Evolutionary conservation across 2,888 invertebrate species (phyloP).

Genomic region (Meganola albula): DNA sequence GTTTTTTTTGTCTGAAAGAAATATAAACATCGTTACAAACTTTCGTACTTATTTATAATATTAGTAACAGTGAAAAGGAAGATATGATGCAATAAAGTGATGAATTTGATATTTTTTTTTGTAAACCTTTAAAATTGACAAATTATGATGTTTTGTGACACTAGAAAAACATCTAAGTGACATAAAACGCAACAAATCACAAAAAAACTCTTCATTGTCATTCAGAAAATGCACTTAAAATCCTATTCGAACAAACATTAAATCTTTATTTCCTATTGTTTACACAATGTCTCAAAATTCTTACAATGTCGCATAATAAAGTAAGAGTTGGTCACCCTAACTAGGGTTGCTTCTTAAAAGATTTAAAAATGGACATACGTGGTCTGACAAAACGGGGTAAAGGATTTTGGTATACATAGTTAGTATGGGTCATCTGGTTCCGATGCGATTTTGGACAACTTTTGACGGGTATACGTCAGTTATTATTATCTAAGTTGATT

Average conservation of each 20-base stretch:
- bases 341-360: conserved; percentile 22
- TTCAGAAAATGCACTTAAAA: not conserved
- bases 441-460: conserved; percentile 75
- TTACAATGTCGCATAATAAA: not conserved
- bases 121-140: too few relatives aligned
- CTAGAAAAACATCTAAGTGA: too few relatives aligned
- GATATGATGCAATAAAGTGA: too few relatives aligned
- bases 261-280: conserved; percentile 4
- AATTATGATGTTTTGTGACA: too few relatives aligned
- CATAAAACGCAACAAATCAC: too few relatives aligned
- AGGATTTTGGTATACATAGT: conserved; percentile 73
- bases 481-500: conserved; percentile 65
- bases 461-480: conserved; percentile 67
- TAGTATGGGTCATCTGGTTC: conserved; percentile 70
- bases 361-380: conserved; percentile 28
- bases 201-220: too few relatives aligned
- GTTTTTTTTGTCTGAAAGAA: too few relatives aligned
- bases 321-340: conserved; percentile 15
- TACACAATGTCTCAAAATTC: not conserved
- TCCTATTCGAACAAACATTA: conserved; percentile 1
- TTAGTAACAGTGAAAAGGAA: too few relatives aligned
- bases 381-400: conserved; percentile 41
- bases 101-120: too few relatives aligned
- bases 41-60: too few relatives aligned
- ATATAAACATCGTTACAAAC: too few relatives aligned